phyloP scores from a whole-genome alignment of 2,113 vertebrate genomes.

The Nannobrachium achirus region DNA sequence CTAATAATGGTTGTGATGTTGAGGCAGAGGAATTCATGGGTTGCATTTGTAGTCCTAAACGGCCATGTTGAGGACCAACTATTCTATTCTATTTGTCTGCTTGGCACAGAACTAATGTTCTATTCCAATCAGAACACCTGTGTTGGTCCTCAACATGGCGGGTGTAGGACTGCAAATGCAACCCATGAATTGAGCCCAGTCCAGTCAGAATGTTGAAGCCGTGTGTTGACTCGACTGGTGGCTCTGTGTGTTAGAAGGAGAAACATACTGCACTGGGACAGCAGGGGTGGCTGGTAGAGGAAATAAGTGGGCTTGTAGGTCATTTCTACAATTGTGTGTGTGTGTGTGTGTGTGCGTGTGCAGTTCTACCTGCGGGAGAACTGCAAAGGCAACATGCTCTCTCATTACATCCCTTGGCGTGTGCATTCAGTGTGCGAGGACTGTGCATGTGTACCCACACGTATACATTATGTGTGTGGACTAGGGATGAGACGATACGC shows the following conservation, averaged over 20 bases:
- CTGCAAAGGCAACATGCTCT: not conserved
- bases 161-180: too few relatives aligned
- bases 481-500: too few relatives aligned
- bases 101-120: too few relatives aligned
- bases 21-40: constrained; percentile 58
- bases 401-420: not conserved
- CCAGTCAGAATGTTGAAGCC: constrained; percentile 53
- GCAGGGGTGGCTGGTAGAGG: constrained; percentile 47
- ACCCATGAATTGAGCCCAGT: too few relatives aligned
- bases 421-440: too few relatives aligned
- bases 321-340: constrained; percentile 56
- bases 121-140: too few relatives aligned
- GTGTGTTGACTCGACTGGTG: constrained; percentile 48
- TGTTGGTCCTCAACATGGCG: too few relatives aligned
- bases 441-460: constrained; percentile 1
- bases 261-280: constrained; percentile 33
- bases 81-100: too few relatives aligned
- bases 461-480: not conserved
- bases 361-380: too few relatives aligned
- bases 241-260: constrained; percentile 35
- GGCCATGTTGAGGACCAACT: too few relatives aligned
- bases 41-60: too few relatives aligned
- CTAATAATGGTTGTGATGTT: constrained; percentile 60
- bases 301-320: constrained; percentile 75
- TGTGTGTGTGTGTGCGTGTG: constrained; percentile 27